A percentile compares a stretch with the other conserved stretches of the same genome.
Conservation (phyloP, 2,113 vertebrate species). For the Trochalopteron elliotii region DNA sequence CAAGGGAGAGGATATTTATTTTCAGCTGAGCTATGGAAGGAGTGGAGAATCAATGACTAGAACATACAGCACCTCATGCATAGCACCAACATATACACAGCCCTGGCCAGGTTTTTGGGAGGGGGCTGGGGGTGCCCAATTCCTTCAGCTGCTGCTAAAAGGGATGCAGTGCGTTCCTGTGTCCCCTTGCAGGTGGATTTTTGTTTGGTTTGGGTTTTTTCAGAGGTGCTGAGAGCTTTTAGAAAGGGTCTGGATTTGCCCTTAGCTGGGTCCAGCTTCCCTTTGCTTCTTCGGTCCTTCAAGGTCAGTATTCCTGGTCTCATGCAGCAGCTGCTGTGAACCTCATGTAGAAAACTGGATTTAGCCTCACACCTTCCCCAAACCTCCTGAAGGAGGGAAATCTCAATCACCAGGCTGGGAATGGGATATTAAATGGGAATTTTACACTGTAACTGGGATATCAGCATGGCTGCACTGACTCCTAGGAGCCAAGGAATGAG, state of each 20-base stretch:
- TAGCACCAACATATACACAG: not conserved
- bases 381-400: not conserved
- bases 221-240: not conserved
- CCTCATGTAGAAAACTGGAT: not conserved
- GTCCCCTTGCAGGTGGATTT: not conserved
- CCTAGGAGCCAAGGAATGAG: not conserved
- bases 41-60: not conserved
- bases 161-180: fast-evolving
- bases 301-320: not conserved
- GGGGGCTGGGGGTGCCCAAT: not conserved
- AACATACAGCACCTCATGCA: not conserved
- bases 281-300: fast-evolving
- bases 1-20: conserved; percentile 40
- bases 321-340: not conserved
- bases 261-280: not conserved
- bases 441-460: fast-evolving
- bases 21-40: conserved; percentile 27
- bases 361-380: not conserved
- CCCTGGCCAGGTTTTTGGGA: not conserved
- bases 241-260: not conserved
- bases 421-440: not conserved
- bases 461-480: fast-evolving
- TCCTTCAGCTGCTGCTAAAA: not conserved
- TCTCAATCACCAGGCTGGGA: fast-evolving
- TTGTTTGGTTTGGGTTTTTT: not conserved